Base-by-base conservation (phyloP, 2,113 vertebrate genomes). In the Aramus guarauna region DNA sequence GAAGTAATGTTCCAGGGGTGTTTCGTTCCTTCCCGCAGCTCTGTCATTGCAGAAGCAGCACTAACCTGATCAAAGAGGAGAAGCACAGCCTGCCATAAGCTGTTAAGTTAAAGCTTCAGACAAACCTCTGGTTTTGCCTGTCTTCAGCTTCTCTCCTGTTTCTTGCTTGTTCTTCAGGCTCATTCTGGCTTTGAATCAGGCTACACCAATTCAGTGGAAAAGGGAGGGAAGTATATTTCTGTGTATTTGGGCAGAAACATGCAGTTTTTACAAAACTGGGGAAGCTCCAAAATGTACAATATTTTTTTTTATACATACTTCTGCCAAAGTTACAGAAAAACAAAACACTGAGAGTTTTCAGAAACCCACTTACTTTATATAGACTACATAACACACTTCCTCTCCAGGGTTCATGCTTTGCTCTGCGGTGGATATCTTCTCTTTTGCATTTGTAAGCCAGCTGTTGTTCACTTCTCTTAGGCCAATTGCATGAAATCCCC, bases 261-360 rank as follows among this genome's bases (percentile, higher is more conserved):
- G 43, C 86, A 36, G 29, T 58, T 92, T 92, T 95, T 89, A 45
- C 37, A 81, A 76, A 96, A 62, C 69, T 89, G 85, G 77, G 72
- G 24, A 91, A 91, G 32, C 24, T 93, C 87, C 92, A 96, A 95
- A 73, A 63, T 67, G 24, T 75, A 82, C 64, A 68, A 2, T 64
- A 20, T 80, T 91, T 85, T 74, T 60, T 48, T 34, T 79, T 30
- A 45, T 94, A 34, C 1, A 0, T 58, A 58, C 29, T 93, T 82
- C 78, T 97, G 94, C 94, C 95, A 95, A 89, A 92, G 69, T 39
- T 94, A 59, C 62, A 83, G 87, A 81, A 96, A 91, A 97, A 72
- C 45, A 67, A 77, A 94, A 41, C 82, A 67, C 67, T 53, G 37
- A 60, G 74, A 81, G 58, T 85, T 95, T 97, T 94, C 17, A 69